phyloP scores from a whole-genome alignment of 2,113 vertebrate species.

The Caranx melampygus region DNA sequence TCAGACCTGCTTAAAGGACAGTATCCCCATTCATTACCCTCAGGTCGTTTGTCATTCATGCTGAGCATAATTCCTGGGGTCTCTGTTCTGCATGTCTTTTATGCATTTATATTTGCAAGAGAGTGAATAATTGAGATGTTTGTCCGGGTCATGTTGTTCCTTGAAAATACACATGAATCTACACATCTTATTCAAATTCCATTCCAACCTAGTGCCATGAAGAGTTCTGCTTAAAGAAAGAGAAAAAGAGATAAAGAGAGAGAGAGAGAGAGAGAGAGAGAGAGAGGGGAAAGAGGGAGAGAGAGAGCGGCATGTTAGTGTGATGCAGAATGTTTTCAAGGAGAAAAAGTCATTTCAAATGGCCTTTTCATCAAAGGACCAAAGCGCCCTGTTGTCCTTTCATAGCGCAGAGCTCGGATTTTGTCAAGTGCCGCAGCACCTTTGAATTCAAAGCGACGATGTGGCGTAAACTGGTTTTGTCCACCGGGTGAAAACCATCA shows the following conservation, averaged over 20 bases:
- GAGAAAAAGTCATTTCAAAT: conserved; percentile 19
- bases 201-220: not conserved
- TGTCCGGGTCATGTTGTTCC: not conserved
- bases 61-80: conserved; percentile 6
- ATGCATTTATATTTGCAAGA: conserved; percentile 40
- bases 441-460: conserved; percentile 48
- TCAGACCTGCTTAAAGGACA: conserved; percentile 48
- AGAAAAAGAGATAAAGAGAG: not conserved
- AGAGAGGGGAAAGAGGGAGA: not conserved
- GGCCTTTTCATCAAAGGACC: conserved; percentile 52
- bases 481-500: conserved; percentile 20
- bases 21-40: conserved; percentile 16
- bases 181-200: not conserved
- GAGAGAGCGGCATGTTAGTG: not conserved
- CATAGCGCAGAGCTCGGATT: conserved; percentile 31
- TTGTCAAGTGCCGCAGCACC: conserved; percentile 35
- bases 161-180: not conserved
- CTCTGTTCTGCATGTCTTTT: conserved; percentile 22
- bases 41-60: conserved; percentile 34
- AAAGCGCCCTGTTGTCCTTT: conserved; percentile 37
- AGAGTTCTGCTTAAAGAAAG: not conserved
- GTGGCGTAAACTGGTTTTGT: conserved; percentile 22
- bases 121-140: conserved; percentile 7
- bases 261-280: not conserved
- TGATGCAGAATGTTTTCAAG: conserved; percentile 21